Evolutionary conservation across 2,797 vertebrate genomes (phyloP).

Genomic region (Cottoperca gobio): DNA sequence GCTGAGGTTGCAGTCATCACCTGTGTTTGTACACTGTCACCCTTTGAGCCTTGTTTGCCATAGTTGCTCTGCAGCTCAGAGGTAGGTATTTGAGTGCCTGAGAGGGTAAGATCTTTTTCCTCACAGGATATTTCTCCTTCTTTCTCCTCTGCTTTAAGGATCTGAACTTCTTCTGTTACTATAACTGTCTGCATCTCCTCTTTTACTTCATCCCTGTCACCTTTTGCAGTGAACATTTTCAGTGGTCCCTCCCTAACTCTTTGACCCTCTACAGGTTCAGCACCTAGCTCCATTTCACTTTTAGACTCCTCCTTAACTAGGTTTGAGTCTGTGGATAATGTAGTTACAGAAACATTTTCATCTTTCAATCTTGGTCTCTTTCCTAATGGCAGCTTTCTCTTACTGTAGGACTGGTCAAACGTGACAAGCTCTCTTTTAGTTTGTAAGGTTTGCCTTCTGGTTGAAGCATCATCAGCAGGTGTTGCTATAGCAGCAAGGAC

Average conservation of each 20-base stretch:
- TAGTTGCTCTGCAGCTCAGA: conserved; percentile 67
- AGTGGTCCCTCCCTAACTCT: conserved; percentile 7
- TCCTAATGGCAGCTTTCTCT: conserved; percentile 79
- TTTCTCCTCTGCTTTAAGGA: conserved; percentile 58
- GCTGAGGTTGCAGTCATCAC: not conserved
- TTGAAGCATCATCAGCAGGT: conserved; percentile 85
- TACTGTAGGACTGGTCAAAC: conserved; percentile 83
- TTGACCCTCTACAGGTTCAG: conserved; percentile 27
- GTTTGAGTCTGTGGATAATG: conserved; percentile 60
- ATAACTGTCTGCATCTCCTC: conserved; percentile 42
- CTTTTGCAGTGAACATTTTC: conserved; percentile 19
- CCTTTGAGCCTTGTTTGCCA: conserved; percentile 16
- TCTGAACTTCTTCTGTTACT: conserved; percentile 40
- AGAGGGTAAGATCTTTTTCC: conserved; percentile 22
- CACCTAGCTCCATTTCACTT: conserved; percentile 31
- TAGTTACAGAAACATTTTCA: conserved; percentile 50
- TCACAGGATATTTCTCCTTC: conserved; percentile 43
- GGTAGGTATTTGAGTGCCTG: conserved; percentile 57
- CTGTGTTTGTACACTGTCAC: conserved; percentile 12
- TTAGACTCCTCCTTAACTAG: conserved; percentile 50
- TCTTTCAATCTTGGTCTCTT: conserved; percentile 82
- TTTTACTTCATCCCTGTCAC: conserved; percentile 41
- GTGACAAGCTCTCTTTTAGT: conserved; percentile 92
- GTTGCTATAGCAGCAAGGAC: conserved; percentile 85
- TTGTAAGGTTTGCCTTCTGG: conserved; percentile 88